Evolutionary conservation across 35 echinoderm and acorn worm genomes (phyloP), one percentile per base, ranked within the genome.

Genomic region (Hemicentrotus pulcherrimus): DNA sequence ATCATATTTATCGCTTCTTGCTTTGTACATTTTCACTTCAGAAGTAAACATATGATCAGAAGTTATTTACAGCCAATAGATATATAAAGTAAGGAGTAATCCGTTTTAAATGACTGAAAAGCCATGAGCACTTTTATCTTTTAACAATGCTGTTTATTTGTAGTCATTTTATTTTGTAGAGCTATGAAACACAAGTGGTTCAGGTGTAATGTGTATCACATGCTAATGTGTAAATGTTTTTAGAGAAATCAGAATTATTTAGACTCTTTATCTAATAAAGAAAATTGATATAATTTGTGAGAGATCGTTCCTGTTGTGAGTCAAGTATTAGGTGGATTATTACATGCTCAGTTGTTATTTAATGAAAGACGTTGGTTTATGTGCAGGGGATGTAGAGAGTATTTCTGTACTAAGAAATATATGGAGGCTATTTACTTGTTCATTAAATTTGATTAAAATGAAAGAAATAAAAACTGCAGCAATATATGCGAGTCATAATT

Each of bases 231-330:
- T 78, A 78, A 78, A 78, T 78, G 65, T 78, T 78, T 78, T 78
- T 78, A 78, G 65, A 78, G 65, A 78, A 78, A 78, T 78, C 65
- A 78, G 65, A 78, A n/a, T 78, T 78, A 78, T 78, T 78, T 78
- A 78, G 19, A 78, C 65, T 78, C 65, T n/a, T n/a, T 78, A 78
- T 22, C 65, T 22, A 24, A 78, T 78, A n/a, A 78, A 78, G 65
- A 78, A 78, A 78, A 78, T 22, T 28, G 19, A n/a, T n/a, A 28
- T 78, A 0, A 28, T 78, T 78, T 78, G 2, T 78, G 22, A 24
- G 65, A 78, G 19, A 78, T 78, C 28, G 65, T 78, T 78, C 65
- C 65, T 28, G 65, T 78, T 78, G 65, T 22, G 65, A 78, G 65
- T 78, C 19, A 78, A 78, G 19, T 78, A 78, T 28, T 78, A 78